phyloP scores from a whole-genome alignment of 2,797 vertebrate species.

The Bovichtus diacanthus region DNA sequence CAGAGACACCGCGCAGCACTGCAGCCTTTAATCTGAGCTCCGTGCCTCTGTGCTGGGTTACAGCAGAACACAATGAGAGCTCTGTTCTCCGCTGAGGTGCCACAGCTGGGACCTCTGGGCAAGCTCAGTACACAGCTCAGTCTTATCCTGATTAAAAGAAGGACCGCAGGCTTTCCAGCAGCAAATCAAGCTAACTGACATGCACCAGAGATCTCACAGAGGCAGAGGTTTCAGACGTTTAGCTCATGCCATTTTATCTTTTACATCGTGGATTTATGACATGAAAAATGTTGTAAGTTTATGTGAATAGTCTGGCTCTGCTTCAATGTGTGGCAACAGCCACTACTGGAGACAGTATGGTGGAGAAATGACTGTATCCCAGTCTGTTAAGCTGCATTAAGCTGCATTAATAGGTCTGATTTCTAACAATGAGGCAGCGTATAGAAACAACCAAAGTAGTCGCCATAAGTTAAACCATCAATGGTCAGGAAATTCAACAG shows the following conservation, averaged over 20 bases:
- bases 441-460: neutral
- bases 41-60: conserved; percentile 71
- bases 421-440: neutral
- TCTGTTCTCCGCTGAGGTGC: conserved; percentile 72
- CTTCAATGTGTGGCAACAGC: neutral
- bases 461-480: neutral
- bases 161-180: conserved; percentile 25
- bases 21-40: conserved; percentile 74
- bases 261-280: neutral
- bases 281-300: neutral
- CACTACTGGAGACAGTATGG: neutral
- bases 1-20: conserved; percentile 44
- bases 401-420: neutral
- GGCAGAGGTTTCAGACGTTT: too few species aligned
- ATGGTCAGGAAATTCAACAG: neutral
- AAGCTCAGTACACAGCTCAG: conserved; percentile 70
- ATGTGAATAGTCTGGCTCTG: conserved; percentile 10
- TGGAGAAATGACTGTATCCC: neutral
- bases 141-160: conserved; percentile 51
- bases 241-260: conserved; percentile 26
- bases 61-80: conserved; percentile 74
- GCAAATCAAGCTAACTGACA: conserved; percentile 23
- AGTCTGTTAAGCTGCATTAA: neutral
- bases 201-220: conserved; percentile 15
- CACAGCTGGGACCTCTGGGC: conserved; percentile 74